phyloP scores from a whole-genome alignment of 2,888 invertebrate genomes.

The Aleiodes testaceus region DNA sequence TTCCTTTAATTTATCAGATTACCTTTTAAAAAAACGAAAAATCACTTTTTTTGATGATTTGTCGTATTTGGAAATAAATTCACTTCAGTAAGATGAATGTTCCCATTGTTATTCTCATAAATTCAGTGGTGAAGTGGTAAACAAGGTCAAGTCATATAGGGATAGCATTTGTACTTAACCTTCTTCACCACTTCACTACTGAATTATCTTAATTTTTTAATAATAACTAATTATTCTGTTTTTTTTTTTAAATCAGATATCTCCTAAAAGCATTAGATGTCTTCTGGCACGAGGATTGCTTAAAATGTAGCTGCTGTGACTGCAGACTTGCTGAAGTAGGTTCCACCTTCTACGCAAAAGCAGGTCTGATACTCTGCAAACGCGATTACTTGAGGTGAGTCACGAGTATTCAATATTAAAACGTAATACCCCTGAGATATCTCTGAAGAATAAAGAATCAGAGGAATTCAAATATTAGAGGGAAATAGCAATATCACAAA shows the following conservation, averaged over 20 bases:
- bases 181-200: no score
- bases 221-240: not conserved
- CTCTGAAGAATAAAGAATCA: no score
- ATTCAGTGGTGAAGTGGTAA: no score
- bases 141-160: no score
- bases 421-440: not conserved
- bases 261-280: constrained; percentile 90
- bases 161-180: no score
- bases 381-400: constrained; percentile 91
- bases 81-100: no score
- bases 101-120: no score
- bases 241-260: constrained; percentile 64
- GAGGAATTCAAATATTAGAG: not conserved
- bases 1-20: no score
- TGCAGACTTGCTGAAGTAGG: constrained; percentile 95
- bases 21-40: no score
- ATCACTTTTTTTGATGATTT: no score
- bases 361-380: constrained; percentile 92
- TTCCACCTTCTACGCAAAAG: constrained; percentile 91
- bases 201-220: no score
- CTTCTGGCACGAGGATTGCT: constrained; percentile 95
- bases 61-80: not conserved
- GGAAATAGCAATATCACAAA: constrained; percentile 54
- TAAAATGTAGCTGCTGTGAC: constrained; percentile 94
- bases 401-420: constrained; percentile 32